Conservation (phyloP, 2,888 invertebrate species). For the Chironomus riparius region DNA sequence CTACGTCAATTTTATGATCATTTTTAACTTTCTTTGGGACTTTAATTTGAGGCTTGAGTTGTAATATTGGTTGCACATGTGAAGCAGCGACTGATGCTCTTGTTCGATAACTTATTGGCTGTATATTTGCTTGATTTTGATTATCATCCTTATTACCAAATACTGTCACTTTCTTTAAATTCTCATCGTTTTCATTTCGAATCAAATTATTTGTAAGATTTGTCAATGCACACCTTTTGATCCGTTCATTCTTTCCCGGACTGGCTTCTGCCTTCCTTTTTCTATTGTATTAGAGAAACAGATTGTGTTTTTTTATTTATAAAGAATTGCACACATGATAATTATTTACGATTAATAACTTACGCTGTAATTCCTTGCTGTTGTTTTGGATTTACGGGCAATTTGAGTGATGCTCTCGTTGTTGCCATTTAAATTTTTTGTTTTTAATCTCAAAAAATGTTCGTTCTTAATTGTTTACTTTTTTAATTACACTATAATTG, state of each 20-base stretch:
- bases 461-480: background rate
- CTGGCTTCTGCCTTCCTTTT: slow-evolving; percentile 78
- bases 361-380: background rate
- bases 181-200: slow-evolving; percentile 30
- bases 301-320: background rate
- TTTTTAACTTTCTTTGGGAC: background rate
- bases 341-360: background rate
- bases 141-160: background rate
- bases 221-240: slow-evolving; percentile 75
- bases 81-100: slow-evolving; percentile 29
- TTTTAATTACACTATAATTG: background rate
- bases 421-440: slow-evolving; percentile 14
- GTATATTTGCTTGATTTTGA: background rate
- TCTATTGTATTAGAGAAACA: slow-evolving; percentile 33
- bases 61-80: slow-evolving; percentile 28
- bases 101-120: slow-evolving; percentile 37
- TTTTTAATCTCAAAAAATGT: background rate
- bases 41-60: background rate
- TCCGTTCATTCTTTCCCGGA: slow-evolving; percentile 60
- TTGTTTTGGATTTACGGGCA: background rate
- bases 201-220: slow-evolving; percentile 70
- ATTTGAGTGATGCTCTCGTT: background rate
- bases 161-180: slow-evolving; percentile 30
- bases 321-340: background rate
- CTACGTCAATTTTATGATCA: background rate